These are phyloP conservation scores for Salticus scenicus DNA, from an alignment of 2,888 invertebrate genomes.

Conservation along the genomic window DNA sequence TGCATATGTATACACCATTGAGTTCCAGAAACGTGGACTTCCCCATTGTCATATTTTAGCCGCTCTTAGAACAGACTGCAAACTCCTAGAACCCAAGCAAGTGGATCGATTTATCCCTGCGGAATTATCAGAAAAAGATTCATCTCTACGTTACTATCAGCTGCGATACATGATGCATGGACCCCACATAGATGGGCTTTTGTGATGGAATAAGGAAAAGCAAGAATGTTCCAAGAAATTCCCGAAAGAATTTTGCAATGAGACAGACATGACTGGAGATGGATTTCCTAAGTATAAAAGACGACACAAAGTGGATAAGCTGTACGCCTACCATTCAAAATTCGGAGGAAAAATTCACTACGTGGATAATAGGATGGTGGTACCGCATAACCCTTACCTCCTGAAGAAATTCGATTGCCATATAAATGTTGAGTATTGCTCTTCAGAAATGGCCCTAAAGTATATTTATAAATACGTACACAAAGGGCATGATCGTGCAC, in stretches of 20 bases:
- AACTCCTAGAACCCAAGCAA: neutral
- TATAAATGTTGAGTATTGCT: neutral
- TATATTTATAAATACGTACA: constrained; percentile 5
- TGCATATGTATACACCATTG: constrained; percentile 5
- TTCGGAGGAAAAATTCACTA: neutral
- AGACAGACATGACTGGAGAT: constrained; percentile 18
- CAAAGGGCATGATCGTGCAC: constrained; percentile 11
- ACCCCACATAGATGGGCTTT: neutral
- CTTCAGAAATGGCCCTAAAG: neutral
- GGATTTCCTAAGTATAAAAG: constrained; percentile 13
- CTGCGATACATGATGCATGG: constrained; percentile 12
- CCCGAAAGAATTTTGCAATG: constrained; percentile 8
- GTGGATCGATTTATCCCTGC: neutral
- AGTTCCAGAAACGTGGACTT: constrained; percentile 16
- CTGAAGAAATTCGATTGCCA: neutral
- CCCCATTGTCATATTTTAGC: neutral
- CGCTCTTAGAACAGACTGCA: neutral
- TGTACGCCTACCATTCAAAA: neutral
- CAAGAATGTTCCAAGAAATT: constrained; percentile 14
- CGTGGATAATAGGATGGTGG: constrained; percentile 14
- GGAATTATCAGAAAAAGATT: neutral
- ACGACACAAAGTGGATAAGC: neutral
- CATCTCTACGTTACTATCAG: neutral
- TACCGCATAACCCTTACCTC: constrained; percentile 11
- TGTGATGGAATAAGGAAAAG: neutral